These are phyloP conservation scores for Teleogryllus oceanicus DNA, from an alignment of 2,888 invertebrate species.

Conservation along the genomic window DNA sequence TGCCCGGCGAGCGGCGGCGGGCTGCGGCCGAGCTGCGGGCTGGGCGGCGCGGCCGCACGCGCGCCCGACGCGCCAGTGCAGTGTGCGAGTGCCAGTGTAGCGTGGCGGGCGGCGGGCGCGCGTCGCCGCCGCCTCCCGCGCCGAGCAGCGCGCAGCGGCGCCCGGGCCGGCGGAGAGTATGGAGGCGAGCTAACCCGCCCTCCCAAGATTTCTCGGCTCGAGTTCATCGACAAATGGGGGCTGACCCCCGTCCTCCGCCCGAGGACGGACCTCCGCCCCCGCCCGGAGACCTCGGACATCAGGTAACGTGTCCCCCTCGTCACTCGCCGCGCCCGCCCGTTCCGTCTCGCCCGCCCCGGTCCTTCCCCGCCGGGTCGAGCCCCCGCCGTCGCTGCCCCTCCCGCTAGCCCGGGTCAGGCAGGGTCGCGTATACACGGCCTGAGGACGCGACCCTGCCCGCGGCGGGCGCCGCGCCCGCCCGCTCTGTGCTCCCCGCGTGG, in stretches of 20 bases:
- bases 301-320: constrained; percentile 55
- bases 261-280: constrained; percentile 88
- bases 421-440: constrained; percentile 18
- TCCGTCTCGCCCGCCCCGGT: constrained; percentile 38
- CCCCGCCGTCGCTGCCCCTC: background rate
- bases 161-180: constrained; percentile 18
- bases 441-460: background rate
- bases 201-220: constrained; percentile 95
- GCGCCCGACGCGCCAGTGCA: background rate
- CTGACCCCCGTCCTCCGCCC: constrained; percentile 96
- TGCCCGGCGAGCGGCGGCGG: background rate
- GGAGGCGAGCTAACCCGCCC: constrained; percentile 60
- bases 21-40: constrained; percentile 2
- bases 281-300: constrained; percentile 70
- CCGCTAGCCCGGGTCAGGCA: background rate
- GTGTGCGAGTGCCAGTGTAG: background rate
- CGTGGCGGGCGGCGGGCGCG: constrained; percentile 23
- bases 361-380: constrained; percentile 27
- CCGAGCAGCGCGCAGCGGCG: constrained; percentile 23
- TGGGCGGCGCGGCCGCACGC: constrained; percentile 19
- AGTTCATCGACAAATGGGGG: constrained; percentile 97
- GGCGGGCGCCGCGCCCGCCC: background rate
- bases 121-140: constrained; percentile 21
- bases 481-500: too few species aligned
- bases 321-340: constrained; percentile 29